Conservation (phyloP, 2,797 vertebrate species). For the Acanthornis magna region DNA sequence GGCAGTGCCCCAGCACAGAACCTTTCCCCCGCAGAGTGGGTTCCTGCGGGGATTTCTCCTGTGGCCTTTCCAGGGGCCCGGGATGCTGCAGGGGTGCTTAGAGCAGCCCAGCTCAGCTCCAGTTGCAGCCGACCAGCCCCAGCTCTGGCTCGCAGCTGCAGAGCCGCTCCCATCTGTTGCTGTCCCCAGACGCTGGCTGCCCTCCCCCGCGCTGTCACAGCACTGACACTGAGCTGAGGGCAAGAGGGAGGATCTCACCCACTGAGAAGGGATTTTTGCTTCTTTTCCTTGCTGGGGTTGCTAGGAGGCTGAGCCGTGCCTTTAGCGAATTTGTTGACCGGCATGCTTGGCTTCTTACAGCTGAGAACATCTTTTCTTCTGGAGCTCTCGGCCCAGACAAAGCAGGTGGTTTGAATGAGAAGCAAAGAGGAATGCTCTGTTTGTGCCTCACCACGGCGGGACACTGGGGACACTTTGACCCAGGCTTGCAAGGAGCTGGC, state of each 20-base stretch:
- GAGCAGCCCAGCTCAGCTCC: background rate
- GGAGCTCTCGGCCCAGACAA: background rate
- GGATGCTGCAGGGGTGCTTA: background rate
- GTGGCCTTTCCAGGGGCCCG: background rate
- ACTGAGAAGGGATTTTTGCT: accelerated
- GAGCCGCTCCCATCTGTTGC: background rate
- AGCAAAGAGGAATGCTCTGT: background rate
- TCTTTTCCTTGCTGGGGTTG: background rate
- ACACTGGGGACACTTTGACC: accelerated
- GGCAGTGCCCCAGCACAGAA: background rate
- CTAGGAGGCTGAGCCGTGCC: background rate
- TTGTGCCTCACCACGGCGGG: background rate
- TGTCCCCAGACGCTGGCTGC: background rate
- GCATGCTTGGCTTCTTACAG: background rate
- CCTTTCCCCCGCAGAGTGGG: background rate
- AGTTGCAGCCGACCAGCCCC: background rate
- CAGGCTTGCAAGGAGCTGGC: background rate
- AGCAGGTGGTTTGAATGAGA: background rate
- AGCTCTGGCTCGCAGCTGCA: background rate
- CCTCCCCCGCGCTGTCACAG: background rate
- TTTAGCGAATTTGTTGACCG: background rate
- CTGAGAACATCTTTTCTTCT: background rate
- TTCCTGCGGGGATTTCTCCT: background rate
- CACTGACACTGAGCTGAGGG: background rate
- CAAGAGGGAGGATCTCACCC: background rate